phyloP scores from a whole-genome alignment of 2,113 vertebrate genomes.

The Ochotona curzoniae region DNA sequence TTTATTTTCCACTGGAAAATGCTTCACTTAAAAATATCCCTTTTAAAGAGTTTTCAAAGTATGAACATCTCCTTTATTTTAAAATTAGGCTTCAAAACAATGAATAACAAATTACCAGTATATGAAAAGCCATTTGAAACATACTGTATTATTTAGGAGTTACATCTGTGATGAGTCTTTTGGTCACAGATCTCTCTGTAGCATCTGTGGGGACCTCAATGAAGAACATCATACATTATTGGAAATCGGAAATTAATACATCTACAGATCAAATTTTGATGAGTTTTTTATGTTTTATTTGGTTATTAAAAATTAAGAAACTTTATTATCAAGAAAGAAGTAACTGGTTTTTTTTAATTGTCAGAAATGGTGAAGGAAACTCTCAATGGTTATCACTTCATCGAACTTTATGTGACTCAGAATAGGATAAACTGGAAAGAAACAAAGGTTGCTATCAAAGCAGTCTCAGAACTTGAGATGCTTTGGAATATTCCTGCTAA shows the following conservation, averaged over 20 bases:
- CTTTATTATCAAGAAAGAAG: background rate
- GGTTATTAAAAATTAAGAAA: background rate
- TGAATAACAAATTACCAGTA: background rate
- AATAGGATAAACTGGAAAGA: background rate
- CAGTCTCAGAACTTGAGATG: background rate
- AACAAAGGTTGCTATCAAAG: background rate
- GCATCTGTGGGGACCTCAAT: background rate
- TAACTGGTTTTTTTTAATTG: background rate
- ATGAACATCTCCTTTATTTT: background rate
- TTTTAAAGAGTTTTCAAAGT: background rate
- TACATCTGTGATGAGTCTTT: background rate
- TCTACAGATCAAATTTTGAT: background rate
- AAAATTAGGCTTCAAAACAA: slow-evolving; percentile 32
- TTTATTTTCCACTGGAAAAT: slow-evolving; percentile 4
- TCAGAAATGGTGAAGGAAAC: background rate
- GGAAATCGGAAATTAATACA: background rate
- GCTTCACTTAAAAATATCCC: slow-evolving; percentile 27
- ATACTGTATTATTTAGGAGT: too few species aligned
- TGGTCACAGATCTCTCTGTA: background rate
- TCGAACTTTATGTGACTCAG: background rate
- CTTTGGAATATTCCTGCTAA: background rate
- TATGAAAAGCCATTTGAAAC: background rate
- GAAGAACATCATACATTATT: background rate
- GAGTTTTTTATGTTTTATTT: background rate
- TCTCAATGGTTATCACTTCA: background rate